phyloP scores from a whole-genome alignment of 2,888 invertebrate species.

The Limnephilus marmoratus region DNA sequence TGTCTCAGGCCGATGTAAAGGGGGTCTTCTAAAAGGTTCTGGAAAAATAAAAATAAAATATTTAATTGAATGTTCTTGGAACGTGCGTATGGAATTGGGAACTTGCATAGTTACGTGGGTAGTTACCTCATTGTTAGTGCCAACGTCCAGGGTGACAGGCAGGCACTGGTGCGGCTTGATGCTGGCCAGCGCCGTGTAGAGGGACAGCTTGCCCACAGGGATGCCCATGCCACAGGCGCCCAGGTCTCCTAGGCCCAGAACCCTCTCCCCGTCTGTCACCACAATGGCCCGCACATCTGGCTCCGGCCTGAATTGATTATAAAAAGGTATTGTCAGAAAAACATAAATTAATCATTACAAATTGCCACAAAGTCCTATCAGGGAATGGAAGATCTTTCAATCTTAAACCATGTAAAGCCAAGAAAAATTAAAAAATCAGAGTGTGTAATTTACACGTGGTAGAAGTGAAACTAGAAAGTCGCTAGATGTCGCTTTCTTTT shows the following conservation, averaged over 20 bases:
- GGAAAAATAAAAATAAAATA: slow-evolving; percentile 67
- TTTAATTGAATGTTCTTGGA: no score
- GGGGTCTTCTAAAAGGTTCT: slow-evolving; percentile 93
- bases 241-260: slow-evolving; percentile 96
- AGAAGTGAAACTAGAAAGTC: no score
- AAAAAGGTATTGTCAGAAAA: neutral
- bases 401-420: no score
- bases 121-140: slow-evolving; percentile 91
- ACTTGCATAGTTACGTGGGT: no score
- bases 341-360: neutral
- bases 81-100: no score
- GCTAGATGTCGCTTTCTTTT: no score
- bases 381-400: neutral
- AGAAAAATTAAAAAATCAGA: no score
- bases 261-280: slow-evolving; percentile 98
- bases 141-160: slow-evolving; percentile 95
- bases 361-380: neutral
- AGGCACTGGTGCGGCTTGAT: slow-evolving; percentile 96
- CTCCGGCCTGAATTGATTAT: slow-evolving; percentile 81
- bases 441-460: no score
- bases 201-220: slow-evolving; percentile 96
- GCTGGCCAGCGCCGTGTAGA: slow-evolving; percentile 98
- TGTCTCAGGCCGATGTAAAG: slow-evolving; percentile 95
- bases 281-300: slow-evolving; percentile 91
- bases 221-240: slow-evolving; percentile 99